These are phyloP conservation scores for Menidia menidia DNA, from an alignment of 2,797 vertebrate genomes.

Conservation along the genomic window DNA sequence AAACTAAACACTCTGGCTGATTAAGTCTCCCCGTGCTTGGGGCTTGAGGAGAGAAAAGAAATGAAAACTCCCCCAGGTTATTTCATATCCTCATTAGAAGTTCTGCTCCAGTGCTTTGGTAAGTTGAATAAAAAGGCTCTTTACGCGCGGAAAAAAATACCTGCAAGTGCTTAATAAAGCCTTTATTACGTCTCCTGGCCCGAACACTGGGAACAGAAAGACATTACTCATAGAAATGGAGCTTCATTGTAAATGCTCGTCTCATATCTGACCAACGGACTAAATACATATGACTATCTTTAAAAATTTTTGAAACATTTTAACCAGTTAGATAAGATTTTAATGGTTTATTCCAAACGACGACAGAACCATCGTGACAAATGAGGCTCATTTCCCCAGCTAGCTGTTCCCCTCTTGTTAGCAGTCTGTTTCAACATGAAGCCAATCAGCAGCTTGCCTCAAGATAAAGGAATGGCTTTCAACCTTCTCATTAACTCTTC, in stretches of 20 bases:
- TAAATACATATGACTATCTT: background rate
- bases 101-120: background rate
- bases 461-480: background rate
- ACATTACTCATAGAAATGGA: background rate
- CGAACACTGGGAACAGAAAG: background rate
- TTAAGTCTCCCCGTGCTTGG: conserved; percentile 40
- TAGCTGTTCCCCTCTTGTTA: background rate
- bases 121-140: conserved; percentile 5
- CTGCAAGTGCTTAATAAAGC: background rate
- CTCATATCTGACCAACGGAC: background rate
- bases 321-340: background rate
- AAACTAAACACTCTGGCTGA: conserved; percentile 55
- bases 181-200: background rate
- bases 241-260: background rate
- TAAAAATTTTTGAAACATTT: too few relatives aligned
- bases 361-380: background rate
- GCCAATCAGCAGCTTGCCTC: background rate
- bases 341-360: background rate
- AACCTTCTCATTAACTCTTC: background rate
- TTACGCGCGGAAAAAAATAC: background rate
- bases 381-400: background rate
- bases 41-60: conserved; percentile 24
- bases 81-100: conserved; percentile 22
- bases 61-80: conserved; percentile 14
- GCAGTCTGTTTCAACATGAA: background rate